These are phyloP conservation scores for Aix galericulata DNA, from an alignment of 2,113 vertebrate genomes.

Conservation along the genomic window DNA sequence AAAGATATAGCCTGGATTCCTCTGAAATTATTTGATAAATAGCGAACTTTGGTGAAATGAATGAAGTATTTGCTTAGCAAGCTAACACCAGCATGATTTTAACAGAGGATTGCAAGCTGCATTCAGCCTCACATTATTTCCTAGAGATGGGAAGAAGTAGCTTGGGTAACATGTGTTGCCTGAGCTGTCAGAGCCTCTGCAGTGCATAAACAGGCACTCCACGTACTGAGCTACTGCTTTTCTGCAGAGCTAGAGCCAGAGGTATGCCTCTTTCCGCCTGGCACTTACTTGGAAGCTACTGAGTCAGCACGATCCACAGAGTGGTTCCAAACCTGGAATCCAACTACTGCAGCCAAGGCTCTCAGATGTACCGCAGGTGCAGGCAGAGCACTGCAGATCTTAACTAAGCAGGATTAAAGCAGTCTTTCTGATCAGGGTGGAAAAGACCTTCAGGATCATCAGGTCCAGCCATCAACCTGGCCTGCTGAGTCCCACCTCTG, in stretches of 20 bases:
- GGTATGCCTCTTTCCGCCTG: background rate
- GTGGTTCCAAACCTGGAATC: background rate
- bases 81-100: background rate
- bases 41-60: background rate
- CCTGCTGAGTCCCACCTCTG: background rate
- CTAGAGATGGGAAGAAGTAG: background rate
- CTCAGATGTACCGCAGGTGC: background rate
- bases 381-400: background rate
- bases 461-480: background rate
- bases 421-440: background rate
- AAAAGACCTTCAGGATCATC: background rate
- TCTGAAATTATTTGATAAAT: background rate
- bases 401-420: fast-evolving
- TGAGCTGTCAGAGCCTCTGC: background rate
- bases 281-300: background rate
- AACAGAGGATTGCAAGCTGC: background rate
- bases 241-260: background rate
- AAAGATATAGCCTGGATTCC: background rate
- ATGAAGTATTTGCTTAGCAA: background rate
- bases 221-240: background rate
- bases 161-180: background rate
- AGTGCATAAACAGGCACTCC: background rate
- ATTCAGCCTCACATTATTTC: background rate
- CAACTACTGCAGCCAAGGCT: fast-evolving
- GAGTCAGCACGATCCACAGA: background rate